Conservation (phyloP, 2,113 vertebrate genomes). For the Oreochromis tanganicae region DNA sequence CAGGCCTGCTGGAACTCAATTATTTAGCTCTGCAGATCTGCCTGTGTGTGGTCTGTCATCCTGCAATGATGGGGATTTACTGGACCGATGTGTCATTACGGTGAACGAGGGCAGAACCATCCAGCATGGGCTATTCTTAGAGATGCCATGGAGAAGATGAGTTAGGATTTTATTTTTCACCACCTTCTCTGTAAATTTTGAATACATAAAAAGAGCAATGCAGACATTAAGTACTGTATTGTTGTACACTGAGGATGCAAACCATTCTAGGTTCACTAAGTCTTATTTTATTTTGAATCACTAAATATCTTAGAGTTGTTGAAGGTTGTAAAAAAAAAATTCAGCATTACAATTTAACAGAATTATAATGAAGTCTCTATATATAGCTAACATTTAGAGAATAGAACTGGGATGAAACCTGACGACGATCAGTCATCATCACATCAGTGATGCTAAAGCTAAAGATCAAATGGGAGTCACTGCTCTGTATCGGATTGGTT, state of each 20-base stretch:
- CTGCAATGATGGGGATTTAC: conserved; percentile 23
- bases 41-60: conserved; percentile 24
- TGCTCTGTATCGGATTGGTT: neutral
- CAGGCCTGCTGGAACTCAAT: conserved; percentile 47
- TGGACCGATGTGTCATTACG: conserved; percentile 13
- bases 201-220: neutral
- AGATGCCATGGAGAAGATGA: neutral
- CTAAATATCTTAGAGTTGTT: neutral
- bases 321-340: neutral
- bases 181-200: neutral
- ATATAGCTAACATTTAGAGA: neutral
- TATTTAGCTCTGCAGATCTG: conserved; percentile 38
- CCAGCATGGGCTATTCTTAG: conserved; percentile 26
- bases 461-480: neutral
- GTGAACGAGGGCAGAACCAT: conserved; percentile 21
- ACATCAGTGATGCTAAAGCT: neutral
- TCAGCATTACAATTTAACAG: neutral
- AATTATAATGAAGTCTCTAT: neutral
- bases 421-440: neutral
- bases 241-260: neutral
- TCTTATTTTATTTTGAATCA: neutral
- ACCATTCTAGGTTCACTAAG: neutral
- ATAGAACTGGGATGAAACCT: neutral
- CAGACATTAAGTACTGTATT: neutral
- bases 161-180: neutral